Evolutionary conservation across 2,113 vertebrate genomes (phyloP).

Genomic region (Xyliphius kryptos): DNA sequence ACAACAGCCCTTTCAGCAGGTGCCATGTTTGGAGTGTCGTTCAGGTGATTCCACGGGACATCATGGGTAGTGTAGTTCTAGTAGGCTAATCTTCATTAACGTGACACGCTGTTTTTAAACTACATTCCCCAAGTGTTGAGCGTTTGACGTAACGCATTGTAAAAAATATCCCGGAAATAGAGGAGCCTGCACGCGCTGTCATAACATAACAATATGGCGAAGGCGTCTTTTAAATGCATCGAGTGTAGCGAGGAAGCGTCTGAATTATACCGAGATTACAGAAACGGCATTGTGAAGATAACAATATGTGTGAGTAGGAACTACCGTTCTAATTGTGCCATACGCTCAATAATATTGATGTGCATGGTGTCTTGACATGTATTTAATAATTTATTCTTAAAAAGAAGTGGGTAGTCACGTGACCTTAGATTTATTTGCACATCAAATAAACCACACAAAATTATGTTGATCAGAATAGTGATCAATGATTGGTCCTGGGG

Average conservation of each 20-base stretch:
- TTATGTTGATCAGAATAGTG: no score
- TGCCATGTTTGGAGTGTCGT: conserved; percentile 69
- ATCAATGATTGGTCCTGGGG: no score
- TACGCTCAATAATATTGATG: no score
- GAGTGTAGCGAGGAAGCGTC: conserved; percentile 76
- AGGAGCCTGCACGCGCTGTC: no score
- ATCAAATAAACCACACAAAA: no score
- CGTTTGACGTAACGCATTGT: neutral
- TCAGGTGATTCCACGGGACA: conserved; percentile 55
- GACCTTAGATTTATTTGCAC: no score
- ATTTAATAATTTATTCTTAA: no score
- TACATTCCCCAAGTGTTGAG: conserved; percentile 55
- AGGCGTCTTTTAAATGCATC: conserved; percentile 72
- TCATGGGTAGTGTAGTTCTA: conserved; percentile 42
- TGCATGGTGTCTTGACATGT: no score
- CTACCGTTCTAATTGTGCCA: no score
- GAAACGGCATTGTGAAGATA: conserved; percentile 83
- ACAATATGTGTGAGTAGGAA: conserved; percentile 83
- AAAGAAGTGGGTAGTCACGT: no score
- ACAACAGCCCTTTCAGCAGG: conserved; percentile 58
- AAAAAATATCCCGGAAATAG: conserved; percentile 11
- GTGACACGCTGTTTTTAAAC: no score
- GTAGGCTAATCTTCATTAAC: conserved; percentile 11
- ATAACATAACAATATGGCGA: conserved; percentile 36
- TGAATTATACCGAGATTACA: conserved; percentile 88